These are phyloP conservation scores for Dunckerocampus dactyliophorus DNA, from an alignment of 2,113 vertebrate genomes.

Conservation along the genomic window DNA sequence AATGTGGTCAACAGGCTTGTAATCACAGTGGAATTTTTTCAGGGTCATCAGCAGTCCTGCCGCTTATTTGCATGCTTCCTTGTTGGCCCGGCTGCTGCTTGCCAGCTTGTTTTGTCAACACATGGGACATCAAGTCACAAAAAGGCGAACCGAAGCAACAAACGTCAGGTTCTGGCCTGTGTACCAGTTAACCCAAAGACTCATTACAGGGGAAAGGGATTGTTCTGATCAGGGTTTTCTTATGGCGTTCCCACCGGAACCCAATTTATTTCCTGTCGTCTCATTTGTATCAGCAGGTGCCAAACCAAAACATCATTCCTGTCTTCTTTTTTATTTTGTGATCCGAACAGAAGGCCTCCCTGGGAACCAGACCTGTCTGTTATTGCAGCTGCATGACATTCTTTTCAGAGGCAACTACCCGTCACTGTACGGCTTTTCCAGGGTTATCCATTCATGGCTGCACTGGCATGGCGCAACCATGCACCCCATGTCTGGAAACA, in stretches of 20 bases:
- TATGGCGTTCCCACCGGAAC: background rate
- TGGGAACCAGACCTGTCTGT: conserved; percentile 59
- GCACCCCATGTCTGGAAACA: conserved; percentile 34
- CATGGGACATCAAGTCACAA: background rate
- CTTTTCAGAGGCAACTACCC: conserved; percentile 61
- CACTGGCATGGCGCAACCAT: conserved; percentile 16
- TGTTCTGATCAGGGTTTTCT: too few relatives aligned
- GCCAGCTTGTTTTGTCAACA: conserved; percentile 1
- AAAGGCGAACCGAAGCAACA: background rate
- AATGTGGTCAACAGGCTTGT: conserved; percentile 20
- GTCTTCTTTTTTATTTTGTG: conserved; percentile 11
- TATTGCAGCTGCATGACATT: conserved; percentile 67
- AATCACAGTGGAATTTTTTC: conserved; percentile 19
- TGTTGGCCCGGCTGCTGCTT: background rate
- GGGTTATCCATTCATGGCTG: conserved; percentile 59
- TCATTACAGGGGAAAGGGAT: too few relatives aligned
- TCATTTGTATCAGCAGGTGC: conserved; percentile 26
- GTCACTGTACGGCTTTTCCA: conserved; percentile 42
- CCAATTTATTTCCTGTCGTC: background rate
- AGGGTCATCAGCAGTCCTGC: conserved; percentile 14
- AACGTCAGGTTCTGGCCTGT: background rate
- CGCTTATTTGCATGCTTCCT: conserved; percentile 13
- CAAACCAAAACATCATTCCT: conserved; percentile 22
- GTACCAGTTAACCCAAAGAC: background rate
- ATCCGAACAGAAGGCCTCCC: conserved; percentile 45